Base-by-base conservation (phyloP, 2,113 vertebrate species). In the Bubo blakistoni region DNA sequence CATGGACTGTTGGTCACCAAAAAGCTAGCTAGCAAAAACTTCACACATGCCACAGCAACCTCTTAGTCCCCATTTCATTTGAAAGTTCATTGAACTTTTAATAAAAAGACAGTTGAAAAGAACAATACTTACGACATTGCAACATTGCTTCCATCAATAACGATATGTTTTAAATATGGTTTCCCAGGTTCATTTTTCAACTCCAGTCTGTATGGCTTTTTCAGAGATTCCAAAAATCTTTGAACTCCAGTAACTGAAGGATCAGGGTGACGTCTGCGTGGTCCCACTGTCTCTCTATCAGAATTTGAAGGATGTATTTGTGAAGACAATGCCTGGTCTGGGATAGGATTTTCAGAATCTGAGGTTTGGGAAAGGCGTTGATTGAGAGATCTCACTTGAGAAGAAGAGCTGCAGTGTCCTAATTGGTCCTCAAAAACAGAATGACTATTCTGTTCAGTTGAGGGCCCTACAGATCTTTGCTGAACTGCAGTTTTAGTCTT, bases 71-170 rank as follows among this genome's bases (percentile, higher is more conserved):
- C 3, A 17, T 20, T 66, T 81, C 5, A 51, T 19, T 17, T 80
- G 40, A 22, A 81, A 86, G 36, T 10, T 46, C 30, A 38, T 0
- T 67, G 10, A 77, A 44, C 22, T 57, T 71, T n/a, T 83, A 54
- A 69, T 18, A 32, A 52, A 57, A 51, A n/a, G 10, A 62, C 0
- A 81, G 30, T 22, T 61, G 38, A 94, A 61, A 79, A 52, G 19
- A 81, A 59, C 9, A 62, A 62, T 87, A 99, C 99, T 99, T 97
- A 99, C 99, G 98, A 97, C 97, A 99, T 99, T 3, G 99, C 99
- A 90, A 99, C 99, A 54, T 99, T 99, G 98, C 99, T 99, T 88
- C 99, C 99, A 38, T 99, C 99, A 69, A 99, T 99, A 93, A 99
- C 98, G 38, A 99, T 97, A 82, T 99, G 99, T 44, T 99, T 98